Evolutionary conservation across 1,140 invertebrate species (phyloP), one percentile per base, ranked within the genome.

Genomic region (Orius laevigatus): DNA sequence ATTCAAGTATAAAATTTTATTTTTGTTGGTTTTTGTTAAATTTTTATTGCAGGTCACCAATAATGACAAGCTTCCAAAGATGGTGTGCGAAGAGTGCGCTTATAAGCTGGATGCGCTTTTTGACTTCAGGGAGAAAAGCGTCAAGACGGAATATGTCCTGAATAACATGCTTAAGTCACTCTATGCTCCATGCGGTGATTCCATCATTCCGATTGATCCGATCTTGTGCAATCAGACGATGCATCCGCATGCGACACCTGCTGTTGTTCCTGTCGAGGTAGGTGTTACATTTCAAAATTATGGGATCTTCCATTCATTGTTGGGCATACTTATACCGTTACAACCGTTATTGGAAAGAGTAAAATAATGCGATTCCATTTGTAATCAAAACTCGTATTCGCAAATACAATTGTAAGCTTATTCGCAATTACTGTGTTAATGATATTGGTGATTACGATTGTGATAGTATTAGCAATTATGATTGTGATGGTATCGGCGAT

Each of bases 1-100:
- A 61, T 76, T 32, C 70, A 73, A 61, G 73, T 75, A 62, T 56
- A 4, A 9, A 19, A 6, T 4, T 50, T 32, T 19, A 40, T 40
- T 48, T 43, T 18, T 52, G 19, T 25, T 19, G 14, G 32, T n/a
- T 19, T 12, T 38, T n/a, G 36, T 38, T 38, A 3, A 38, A 38
- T 16, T 38, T 38, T n/a, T 16, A 5, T 55, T 55, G 9, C 52
- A 75, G 73, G 66, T 75, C 10, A 67, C 67, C n/a, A 61, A 69
- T 56, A 62, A 61, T 11, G 74, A 75, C 58, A 68, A 70, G 46
- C 57, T 76, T 15, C 73, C 74, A 18, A 76, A 76, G 65, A 65
- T 73, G 51, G 63, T 76, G 2, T 76, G 73, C 53, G 66, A 71
- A 47, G 66, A 71, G 34, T 76, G 74, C 58, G 63, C 71, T 15